Base-by-base conservation (phyloP, 2,113 vertebrate genomes). In the Alexandromys fortis region DNA sequence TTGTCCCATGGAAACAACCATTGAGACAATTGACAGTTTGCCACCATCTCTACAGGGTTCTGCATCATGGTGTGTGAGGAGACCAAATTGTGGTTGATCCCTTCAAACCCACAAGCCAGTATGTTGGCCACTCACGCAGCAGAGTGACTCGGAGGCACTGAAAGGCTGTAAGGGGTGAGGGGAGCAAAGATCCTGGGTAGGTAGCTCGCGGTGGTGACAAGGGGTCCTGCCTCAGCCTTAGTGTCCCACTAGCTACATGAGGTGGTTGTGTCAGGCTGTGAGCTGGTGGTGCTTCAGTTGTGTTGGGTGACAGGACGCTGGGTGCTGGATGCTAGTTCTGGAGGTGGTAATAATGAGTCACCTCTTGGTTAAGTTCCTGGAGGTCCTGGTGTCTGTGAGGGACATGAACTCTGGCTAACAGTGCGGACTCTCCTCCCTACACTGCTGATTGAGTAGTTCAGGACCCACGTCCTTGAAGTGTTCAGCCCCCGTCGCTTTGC, bases 181-280 rank as follows among this genome's bases (percentile, higher is more conserved):
- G 67, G 63, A 42, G 35, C 1, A 58, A 26, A 38, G 79, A 12
- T n/a, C 79, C 79, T 3, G 6, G 6, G 81, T 6, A 16, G 22
- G 1, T 1, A 3, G 85, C 78, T 4, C 5, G 5, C 3, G 9
- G 75, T 24, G 9, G 8, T 26, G 12, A 5, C 38, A 11, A 28
- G 76, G 35, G 82, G 9, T 0, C 0, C 7, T 3, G 10, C 12
- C 55, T 22, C 0, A 61, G 63, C 55, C 70, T 47, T 12, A 0
- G 7, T 19, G 33, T 17, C 47, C 16, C n/a, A 12, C 17, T 10
- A 0, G 17, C 21, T 0, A 4, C 17, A 9, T 0, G 7, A 13
- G 14, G 3, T 11, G 85, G 65, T 30, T 16, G 33, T 2, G 68
- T 33, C 14, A 63, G 6, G 52, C 42, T 17, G 55, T 55, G 35